Conservation (phyloP, 2,888 invertebrate species). For the Biston betularia region DNA sequence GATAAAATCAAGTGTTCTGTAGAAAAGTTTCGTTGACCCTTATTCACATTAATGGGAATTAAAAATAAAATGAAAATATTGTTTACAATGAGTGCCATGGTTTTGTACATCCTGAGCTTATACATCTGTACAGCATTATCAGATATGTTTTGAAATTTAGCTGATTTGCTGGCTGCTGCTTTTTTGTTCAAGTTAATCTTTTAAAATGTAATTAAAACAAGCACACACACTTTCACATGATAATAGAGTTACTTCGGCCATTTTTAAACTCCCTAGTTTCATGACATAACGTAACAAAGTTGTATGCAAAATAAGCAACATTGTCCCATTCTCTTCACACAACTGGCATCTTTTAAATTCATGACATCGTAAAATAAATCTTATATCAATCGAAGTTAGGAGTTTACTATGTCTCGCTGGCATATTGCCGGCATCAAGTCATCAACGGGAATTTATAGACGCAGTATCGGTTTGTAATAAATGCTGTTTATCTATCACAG, state of each 20-base stretch:
- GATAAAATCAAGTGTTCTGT: too few relatives aligned
- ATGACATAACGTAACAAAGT: constrained; percentile 12
- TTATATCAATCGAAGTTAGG: constrained; percentile 52
- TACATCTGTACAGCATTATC: too few relatives aligned
- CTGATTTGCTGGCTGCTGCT: too few relatives aligned
- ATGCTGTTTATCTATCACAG: constrained; percentile 53
- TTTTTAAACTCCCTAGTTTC: background rate
- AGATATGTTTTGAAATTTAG: background rate
- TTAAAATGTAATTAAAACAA: background rate
- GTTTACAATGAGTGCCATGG: too few relatives aligned
- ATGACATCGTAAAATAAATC: constrained; percentile 44
- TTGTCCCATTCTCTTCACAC: constrained; percentile 18
- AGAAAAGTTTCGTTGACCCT: too few relatives aligned
- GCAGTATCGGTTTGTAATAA: constrained; percentile 67
- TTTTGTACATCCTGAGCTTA: too few relatives aligned
- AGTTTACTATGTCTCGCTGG: constrained; percentile 45
- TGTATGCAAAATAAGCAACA: constrained; percentile 22
- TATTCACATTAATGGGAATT: too few relatives aligned
- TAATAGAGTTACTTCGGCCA: background rate
- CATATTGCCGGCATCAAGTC: constrained; percentile 47
- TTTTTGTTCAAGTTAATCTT: too few relatives aligned
- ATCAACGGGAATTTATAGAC: constrained; percentile 54
- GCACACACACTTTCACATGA: background rate
- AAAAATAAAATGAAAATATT: too few relatives aligned
- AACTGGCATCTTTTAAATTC: constrained; percentile 39